Conservation (phyloP, 1,140 invertebrate genomes). For the Ceratina calcarata region DNA sequence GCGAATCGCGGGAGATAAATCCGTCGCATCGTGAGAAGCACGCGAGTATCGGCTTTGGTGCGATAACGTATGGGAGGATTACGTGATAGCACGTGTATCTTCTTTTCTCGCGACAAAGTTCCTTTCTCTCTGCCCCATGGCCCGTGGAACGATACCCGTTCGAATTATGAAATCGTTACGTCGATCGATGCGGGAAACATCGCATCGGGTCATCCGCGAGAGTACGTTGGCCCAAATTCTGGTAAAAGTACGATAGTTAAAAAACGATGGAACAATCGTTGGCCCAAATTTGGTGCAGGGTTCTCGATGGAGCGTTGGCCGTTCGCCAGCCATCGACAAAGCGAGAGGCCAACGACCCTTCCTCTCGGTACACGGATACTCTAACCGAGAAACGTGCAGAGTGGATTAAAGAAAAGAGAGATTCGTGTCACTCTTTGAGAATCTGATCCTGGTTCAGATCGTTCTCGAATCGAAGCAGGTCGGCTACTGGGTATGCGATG, state of each 20-base stretch:
- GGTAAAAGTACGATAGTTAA: not conserved
- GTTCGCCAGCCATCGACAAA: not conserved
- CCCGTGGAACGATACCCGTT: not conserved
- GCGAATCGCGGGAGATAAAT: constrained; percentile 23
- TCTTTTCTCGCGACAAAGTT: not conserved
- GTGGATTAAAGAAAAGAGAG: not conserved
- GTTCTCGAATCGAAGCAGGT: constrained; percentile 3
- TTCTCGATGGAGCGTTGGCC: not conserved
- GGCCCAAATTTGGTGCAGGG: not conserved
- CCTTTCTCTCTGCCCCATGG: constrained; percentile 19
- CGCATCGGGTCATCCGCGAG: not conserved
- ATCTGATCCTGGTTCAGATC: constrained; percentile 13
- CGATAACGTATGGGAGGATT: constrained; percentile 20
- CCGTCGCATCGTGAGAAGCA: not conserved
- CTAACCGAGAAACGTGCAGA: no score
- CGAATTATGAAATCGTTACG: constrained; percentile 39
- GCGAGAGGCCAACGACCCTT: not conserved
- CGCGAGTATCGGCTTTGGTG: not conserved
- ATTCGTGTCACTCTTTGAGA: not conserved
- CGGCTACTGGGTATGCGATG: constrained; percentile 69
- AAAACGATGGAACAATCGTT: not conserved
- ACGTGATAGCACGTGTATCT: not conserved
- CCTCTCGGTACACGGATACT: not conserved
- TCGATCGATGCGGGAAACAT: not conserved
- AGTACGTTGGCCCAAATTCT: not conserved